phyloP scores from a whole-genome alignment of 2,113 vertebrate species.

The Ceratotherium simum region DNA sequence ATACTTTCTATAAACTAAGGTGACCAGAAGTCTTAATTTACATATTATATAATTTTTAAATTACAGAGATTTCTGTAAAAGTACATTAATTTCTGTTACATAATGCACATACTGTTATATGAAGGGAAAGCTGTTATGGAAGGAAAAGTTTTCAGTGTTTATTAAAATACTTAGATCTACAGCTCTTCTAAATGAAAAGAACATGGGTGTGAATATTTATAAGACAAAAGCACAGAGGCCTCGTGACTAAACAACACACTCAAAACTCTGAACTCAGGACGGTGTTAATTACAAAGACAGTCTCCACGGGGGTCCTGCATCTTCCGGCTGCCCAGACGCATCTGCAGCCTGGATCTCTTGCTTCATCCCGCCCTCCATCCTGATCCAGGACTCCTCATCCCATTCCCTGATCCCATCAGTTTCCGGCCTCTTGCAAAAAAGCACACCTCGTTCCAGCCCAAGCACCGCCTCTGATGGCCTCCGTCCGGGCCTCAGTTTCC shows the following conservation, averaged over 20 bases:
- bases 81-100: background rate
- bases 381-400: background rate
- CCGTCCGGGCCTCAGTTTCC: background rate
- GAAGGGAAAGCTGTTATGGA: background rate
- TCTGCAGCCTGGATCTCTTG: rapidly evolving
- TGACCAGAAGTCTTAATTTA: background rate
- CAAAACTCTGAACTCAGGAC: background rate
- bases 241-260: background rate
- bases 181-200: background rate
- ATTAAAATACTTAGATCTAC: slow-evolving; percentile 8
- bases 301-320: rapidly evolving
- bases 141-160: background rate
- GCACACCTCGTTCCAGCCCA: background rate
- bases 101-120: background rate
- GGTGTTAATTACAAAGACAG: background rate
- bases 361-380: background rate
- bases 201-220: background rate
- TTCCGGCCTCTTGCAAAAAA: background rate
- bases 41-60: background rate
- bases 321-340: background rate
- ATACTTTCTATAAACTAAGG: background rate
- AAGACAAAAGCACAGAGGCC: background rate
- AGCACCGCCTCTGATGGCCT: background rate
- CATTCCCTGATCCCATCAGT: background rate
- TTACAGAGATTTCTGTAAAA: background rate